Conservation (phyloP, 2,113 vertebrate species). For the Mustela nigripes region DNA sequence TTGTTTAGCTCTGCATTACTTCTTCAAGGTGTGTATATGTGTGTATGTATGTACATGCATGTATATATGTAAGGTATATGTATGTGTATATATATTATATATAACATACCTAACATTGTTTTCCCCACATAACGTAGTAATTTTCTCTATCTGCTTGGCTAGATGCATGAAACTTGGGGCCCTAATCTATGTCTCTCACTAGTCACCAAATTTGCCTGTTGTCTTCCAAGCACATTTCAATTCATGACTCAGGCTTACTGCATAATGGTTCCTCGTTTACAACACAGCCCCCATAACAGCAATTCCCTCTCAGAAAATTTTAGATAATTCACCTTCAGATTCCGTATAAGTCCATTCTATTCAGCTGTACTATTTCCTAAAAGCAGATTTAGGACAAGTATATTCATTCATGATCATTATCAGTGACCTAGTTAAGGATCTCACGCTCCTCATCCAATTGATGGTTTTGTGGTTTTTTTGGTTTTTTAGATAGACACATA, state of each 20-base stretch:
- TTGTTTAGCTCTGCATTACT: neutral
- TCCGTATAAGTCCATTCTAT: neutral
- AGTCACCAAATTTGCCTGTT: neutral
- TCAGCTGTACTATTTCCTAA: neutral
- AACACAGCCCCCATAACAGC: neutral
- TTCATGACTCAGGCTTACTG: neutral
- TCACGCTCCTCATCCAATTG: neutral
- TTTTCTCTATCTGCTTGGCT: neutral
- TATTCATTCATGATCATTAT: neutral
- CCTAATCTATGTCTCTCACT: neutral
- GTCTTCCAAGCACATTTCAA: neutral
- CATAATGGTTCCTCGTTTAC: neutral
- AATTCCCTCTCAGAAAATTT: neutral
- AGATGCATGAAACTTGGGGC: neutral
- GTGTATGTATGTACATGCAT: neutral
- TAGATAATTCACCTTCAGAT: neutral
- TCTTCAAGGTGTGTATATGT: neutral
- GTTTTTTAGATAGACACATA: neutral
- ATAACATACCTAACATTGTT: neutral
- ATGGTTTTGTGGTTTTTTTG: neutral
- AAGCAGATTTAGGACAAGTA: neutral
- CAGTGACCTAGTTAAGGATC: neutral
- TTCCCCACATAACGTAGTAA: neutral
- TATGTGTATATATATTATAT: neutral
- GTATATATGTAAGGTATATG: neutral